Percentiles rank a stretch among this genome's conserved stretches.
These are phyloP conservation scores for Pachliopta kotzebuea DNA, from an alignment of 2,888 invertebrate species.

Conservation along the genomic window DNA sequence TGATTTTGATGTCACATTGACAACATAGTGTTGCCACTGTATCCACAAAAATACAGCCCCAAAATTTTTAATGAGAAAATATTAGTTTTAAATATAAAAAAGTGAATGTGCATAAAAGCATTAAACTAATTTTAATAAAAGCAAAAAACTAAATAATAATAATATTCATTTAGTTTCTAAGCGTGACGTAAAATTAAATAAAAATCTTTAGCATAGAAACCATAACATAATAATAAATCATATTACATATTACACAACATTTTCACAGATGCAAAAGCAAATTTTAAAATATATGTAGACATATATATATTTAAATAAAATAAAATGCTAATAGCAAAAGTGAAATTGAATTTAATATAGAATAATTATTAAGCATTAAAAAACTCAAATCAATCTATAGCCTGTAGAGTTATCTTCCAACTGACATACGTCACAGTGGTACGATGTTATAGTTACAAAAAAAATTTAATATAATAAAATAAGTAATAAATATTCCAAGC, in stretches of 20 bases:
- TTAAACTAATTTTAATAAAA: too few relatives aligned
- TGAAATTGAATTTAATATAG: not conserved
- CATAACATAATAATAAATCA: too few relatives aligned
- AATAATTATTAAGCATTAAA: not conserved
- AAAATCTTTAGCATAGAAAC: too few relatives aligned
- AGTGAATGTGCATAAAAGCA: too few relatives aligned
- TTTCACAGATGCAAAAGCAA: not conserved
- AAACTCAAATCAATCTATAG: not conserved
- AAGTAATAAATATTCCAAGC: conserved; percentile 16
- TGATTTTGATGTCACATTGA: conserved; percentile 30
- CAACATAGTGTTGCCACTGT: conserved; percentile 41
- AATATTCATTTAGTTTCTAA: too few relatives aligned
- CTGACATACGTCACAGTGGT: conserved; percentile 56
- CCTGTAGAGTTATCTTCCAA: conserved; percentile 28
- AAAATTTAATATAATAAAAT: conserved; percentile 26
- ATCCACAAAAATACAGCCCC: too few relatives aligned
- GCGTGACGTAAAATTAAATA: too few relatives aligned
- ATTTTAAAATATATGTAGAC: not conserved
- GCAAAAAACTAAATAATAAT: too few relatives aligned
- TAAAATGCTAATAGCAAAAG: not conserved
- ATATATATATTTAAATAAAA: not conserved
- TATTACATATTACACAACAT: too few relatives aligned
- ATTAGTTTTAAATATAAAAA: too few relatives aligned
- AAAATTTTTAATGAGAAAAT: too few relatives aligned
- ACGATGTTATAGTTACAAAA: conserved; percentile 45